These are phyloP conservation scores for Limulus polyphemus DNA, from an alignment of 2,888 invertebrate species.

Conservation along the genomic window DNA sequence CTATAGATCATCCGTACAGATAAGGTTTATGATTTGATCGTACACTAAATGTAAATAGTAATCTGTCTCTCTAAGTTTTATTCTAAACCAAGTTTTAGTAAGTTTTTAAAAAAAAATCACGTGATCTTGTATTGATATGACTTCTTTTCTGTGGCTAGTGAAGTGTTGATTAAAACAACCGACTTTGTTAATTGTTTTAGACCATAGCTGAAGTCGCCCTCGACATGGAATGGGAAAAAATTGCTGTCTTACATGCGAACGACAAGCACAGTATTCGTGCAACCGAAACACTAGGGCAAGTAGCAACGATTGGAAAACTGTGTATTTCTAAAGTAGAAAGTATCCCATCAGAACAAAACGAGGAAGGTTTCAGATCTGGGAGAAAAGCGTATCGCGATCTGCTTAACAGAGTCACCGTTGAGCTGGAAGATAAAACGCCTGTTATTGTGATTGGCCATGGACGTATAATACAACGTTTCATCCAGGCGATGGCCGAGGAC, in stretches of 20 bases:
- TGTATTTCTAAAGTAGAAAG: conserved; percentile 29
- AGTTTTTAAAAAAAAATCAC: too few relatives aligned
- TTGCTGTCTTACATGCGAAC: conserved; percentile 32
- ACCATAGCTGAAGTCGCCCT: conserved; percentile 16
- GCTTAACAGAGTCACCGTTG: conserved; percentile 8
- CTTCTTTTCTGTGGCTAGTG: too few relatives aligned
- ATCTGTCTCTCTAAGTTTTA: too few relatives aligned
- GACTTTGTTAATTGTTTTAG: conserved; percentile 4
- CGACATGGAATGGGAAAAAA: conserved; percentile 22
- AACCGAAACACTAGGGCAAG: conserved; percentile 31
- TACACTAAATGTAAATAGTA: too few relatives aligned
- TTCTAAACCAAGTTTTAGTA: too few relatives aligned
- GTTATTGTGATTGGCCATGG: conserved; percentile 16
- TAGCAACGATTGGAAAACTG: conserved; percentile 25
- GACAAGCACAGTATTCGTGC: conserved; percentile 32
- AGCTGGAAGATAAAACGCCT: conserved; percentile 17
- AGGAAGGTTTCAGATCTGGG: neutral
- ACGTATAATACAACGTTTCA: conserved; percentile 8
- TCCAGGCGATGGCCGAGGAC: conserved; percentile 10
- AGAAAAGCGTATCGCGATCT: conserved; percentile 8
- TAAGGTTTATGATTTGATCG: too few relatives aligned
- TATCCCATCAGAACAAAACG: conserved; percentile 1
- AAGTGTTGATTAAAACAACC: neutral
- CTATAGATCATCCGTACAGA: too few relatives aligned
- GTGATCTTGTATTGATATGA: too few relatives aligned